Conservation (phyloP, 2,888 invertebrate species). For the Nomada lathburiana region DNA sequence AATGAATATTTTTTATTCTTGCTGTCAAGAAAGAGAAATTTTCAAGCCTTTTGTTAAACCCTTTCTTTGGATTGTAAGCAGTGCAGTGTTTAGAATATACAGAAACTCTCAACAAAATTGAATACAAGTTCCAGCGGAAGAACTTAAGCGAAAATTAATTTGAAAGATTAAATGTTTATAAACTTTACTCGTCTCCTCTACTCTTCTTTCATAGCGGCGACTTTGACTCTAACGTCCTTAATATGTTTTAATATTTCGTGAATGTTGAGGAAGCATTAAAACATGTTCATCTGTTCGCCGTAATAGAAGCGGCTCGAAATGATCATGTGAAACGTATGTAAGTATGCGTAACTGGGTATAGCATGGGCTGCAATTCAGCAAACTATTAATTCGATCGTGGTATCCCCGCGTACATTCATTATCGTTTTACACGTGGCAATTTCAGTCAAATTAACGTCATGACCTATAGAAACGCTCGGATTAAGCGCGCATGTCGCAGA, state of each 20-base stretch:
- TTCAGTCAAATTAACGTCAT: slow-evolving; percentile 60
- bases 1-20: no score
- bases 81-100: no score
- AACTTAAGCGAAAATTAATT: no score
- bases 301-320: background rate
- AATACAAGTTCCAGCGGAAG: no score
- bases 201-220: no score
- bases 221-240: background rate
- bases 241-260: background rate
- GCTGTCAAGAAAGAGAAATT: no score
- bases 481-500: slow-evolving; percentile 34
- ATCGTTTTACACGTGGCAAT: slow-evolving; percentile 48
- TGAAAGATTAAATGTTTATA: no score
- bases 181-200: no score
- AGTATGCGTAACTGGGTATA: slow-evolving; percentile 32
- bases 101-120: no score
- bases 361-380: slow-evolving; percentile 3
- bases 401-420: slow-evolving; percentile 40
- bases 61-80: no score
- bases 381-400: slow-evolving; percentile 44
- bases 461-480: slow-evolving; percentile 29
- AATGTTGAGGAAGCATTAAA: background rate
- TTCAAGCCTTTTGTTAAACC: no score
- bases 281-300: background rate
- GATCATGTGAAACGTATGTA: slow-evolving; percentile 15